Conservation (phyloP, 2,888 invertebrate genomes). For the Macaria notata region DNA sequence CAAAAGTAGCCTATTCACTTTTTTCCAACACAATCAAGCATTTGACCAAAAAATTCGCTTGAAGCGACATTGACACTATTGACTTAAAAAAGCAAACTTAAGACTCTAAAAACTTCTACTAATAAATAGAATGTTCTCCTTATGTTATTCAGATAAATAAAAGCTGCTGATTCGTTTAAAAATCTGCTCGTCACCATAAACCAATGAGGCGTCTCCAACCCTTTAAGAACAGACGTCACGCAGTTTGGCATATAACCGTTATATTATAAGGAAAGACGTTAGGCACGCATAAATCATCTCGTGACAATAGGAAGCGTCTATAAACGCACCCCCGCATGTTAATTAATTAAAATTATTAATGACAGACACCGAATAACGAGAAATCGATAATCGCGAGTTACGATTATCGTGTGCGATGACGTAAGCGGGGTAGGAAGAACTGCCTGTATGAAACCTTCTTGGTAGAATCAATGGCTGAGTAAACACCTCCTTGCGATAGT, state of each 20-base stretch:
- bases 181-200: constrained; percentile 57
- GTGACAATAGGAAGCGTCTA: constrained; percentile 35
- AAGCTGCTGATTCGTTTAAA: too few species aligned
- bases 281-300: constrained; percentile 71
- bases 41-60: too few species aligned
- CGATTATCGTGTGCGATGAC: constrained; percentile 21
- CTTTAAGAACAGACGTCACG: constrained; percentile 23
- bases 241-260: constrained; percentile 28
- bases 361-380: constrained; percentile 69
- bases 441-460: too few species aligned
- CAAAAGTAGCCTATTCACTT: too few species aligned
- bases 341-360: constrained; percentile 80
- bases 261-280: constrained; percentile 28
- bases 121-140: too few species aligned
- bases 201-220: constrained; percentile 66
- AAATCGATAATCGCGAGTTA: constrained; percentile 59
- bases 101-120: too few species aligned
- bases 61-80: too few species aligned
- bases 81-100: too few species aligned
- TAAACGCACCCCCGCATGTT: constrained; percentile 40
- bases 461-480: too few species aligned
- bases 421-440: neutral
- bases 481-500: too few species aligned
- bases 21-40: too few species aligned
- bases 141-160: too few species aligned